Conservation (phyloP, 2,888 invertebrate species). For the Agonopterix subpropinquella region DNA sequence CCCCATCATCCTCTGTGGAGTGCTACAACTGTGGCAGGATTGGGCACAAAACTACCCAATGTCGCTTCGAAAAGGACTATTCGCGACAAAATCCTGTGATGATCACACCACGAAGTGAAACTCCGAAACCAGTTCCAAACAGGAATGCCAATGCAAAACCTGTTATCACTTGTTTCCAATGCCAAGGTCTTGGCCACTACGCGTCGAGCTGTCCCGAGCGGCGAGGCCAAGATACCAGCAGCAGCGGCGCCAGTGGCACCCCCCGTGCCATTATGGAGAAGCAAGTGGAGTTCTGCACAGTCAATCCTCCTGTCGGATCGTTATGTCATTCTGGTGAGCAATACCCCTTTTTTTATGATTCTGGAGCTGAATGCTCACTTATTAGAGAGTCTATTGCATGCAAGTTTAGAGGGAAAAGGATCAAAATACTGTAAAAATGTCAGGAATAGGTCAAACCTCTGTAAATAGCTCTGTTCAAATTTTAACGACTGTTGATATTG, state of each 20-base stretch:
- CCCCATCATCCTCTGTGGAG: not conserved
- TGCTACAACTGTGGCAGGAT: not conserved
- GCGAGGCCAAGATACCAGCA: not conserved
- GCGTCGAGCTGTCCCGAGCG: not conserved
- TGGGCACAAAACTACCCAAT: not conserved
- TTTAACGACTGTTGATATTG: not conserved
- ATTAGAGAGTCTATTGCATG: slow-evolving; percentile 3
- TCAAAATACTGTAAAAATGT: slow-evolving; percentile 3
- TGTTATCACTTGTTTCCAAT: slow-evolving; percentile 1
- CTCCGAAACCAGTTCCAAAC: not conserved
- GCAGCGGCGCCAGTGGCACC: not conserved
- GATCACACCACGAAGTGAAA: too few relatives aligned
- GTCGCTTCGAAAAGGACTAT: not conserved
- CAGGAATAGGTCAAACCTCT: slow-evolving; percentile 1
- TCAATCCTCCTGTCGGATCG: not conserved
- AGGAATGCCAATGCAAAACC: not conserved
- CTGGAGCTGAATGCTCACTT: slow-evolving; percentile 8
- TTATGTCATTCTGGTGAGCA: slow-evolving; percentile 7
- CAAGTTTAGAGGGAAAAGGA: slow-evolving; percentile 4
- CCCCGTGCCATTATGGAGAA: not conserved
- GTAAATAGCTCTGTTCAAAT: not conserved
- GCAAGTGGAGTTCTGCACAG: not conserved
- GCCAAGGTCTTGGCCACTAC: slow-evolving; percentile 1
- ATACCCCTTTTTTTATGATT: slow-evolving; percentile 7
- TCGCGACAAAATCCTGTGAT: too few relatives aligned